Base-by-base conservation (phyloP, 2,888 invertebrate species). In the Parnassius smintheus region DNA sequence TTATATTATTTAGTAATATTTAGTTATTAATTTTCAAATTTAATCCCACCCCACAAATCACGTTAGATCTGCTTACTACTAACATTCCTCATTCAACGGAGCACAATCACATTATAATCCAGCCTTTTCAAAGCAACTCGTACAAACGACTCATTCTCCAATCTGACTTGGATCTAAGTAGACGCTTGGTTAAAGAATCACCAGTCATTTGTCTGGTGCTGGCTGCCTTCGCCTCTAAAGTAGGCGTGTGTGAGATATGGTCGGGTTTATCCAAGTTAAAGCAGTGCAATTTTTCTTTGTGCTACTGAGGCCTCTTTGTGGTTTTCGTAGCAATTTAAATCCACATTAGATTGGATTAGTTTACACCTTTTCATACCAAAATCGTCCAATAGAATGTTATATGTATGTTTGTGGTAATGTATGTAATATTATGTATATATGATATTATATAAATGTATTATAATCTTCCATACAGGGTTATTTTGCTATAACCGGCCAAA, bases 241-340 rank as follows among this genome's bases (percentile, higher is more conserved):
- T 64, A 56, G 64, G 64, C 64, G 64, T 59, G 55, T 56, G 62
- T 58, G 65, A 66, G 58, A 66, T 66, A 63, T 66, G 61, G 25
- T 51, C 55, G 53, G 62, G 50, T 51, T 48, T 60, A 58, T 59
- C 54, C 61, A 48, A 22, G 42, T 44, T 52, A 45, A 55, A 60
- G 51, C 25, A 56, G 56, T 42, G 59, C 63, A 52, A 66, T 66
- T 58, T 63, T 56, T 66, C 63, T 58, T 63, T 56, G 48, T 25
- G 65, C 67, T 59, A 64, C 64, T 18, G 56, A 22, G 50, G 3
- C 8, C 2, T 13, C 22, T 48, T 56, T 64, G 46, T 62, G 48
- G 52, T 59, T 63, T 13, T 56, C 55, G 41, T 18, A 59, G 56
- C 55, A 56, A 56, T 51, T 55, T 55, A 54, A 54, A 45, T 54